These are phyloP conservation scores for Myrmecobius fasciatus DNA, from an alignment of 2,113 vertebrate species.

Conservation along the genomic window DNA sequence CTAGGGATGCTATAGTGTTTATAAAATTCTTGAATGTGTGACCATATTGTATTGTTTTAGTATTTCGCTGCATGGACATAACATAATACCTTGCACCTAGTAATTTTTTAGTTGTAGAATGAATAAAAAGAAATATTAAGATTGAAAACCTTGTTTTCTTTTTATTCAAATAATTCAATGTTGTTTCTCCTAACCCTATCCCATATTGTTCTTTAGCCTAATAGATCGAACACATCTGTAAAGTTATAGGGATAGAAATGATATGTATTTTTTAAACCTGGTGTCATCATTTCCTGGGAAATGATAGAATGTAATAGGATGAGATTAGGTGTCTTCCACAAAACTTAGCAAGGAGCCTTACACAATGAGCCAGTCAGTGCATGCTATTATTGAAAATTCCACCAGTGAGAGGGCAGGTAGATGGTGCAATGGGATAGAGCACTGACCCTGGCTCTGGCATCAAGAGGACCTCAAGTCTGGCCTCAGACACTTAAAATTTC, in stretches of 20 bases:
- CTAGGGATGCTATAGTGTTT: background rate
- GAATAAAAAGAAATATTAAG: background rate
- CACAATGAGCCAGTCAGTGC: background rate
- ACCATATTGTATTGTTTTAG: constrained; percentile 21
- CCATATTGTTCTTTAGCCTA: background rate
- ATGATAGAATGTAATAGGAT: background rate
- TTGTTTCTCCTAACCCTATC: background rate
- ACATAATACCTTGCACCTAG: background rate
- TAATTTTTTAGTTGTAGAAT: background rate
- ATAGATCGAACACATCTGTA: background rate
- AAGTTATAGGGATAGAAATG: background rate
- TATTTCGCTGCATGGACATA: background rate
- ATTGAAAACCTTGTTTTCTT: background rate
- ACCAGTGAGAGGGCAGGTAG: too few species aligned
- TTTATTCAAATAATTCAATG: background rate
- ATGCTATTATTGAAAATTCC: background rate
- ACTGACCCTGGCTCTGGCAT: too few species aligned
- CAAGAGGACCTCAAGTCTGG: too few species aligned
- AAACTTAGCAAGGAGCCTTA: background rate
- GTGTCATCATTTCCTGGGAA: background rate
- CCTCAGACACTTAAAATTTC: too few species aligned
- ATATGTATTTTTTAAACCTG: background rate
- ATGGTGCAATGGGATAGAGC: too few species aligned
- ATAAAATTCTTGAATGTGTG: constrained; percentile 3
- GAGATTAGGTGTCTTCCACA: background rate